Evolutionary conservation across 2,888 invertebrate species (phyloP), one percentile per base, ranked within the genome.

Genomic region (Cylloceria caligata): DNA sequence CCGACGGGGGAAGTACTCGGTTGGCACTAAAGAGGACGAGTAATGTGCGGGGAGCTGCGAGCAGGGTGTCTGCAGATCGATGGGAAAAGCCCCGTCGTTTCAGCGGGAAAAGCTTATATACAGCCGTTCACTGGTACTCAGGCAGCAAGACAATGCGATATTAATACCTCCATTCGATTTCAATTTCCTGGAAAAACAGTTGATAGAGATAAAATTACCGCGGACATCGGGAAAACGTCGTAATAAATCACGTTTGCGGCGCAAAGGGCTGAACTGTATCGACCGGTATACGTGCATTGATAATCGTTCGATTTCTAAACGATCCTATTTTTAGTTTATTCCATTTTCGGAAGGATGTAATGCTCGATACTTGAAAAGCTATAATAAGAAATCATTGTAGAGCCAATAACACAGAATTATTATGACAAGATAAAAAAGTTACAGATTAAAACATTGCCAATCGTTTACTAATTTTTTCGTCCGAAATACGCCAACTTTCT

Each of bases 141-240:
- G 24, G 42, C 52, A 4, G 9, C 86, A 85, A 86, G 86, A 90
- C 89, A 90, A 91, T 91, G 91, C 90, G 91, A 91, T 91, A 91
- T 91, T 91, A 91, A 91, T 90, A 90, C 88, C 88, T 80, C 87
- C 86, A 90, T 90, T 91, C 89, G 90, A 89, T 91, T 91, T 91
- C 89, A 89, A 91, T 91, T 90, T 91, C 89, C 90, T 88, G 91
- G 88, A 90, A 90, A 91, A 91, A 90, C 88, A 89, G 86, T 89
- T 88, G 91, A 88, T 89, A 89, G 87, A 89, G 89, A 90, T 91
- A 90, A 88, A 89, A 91, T 91, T 89, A 90, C 90, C 86, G 84
- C 84, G 86, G 86, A 90, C 89, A 90, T 86, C 87, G 87, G 87
- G 67, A 73, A 69, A 87, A 86, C 83, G 84, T 89, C 88, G 84